Conservation (phyloP, 2,113 vertebrate genomes). For the Sinocyclocheilus maitianheensis region DNA sequence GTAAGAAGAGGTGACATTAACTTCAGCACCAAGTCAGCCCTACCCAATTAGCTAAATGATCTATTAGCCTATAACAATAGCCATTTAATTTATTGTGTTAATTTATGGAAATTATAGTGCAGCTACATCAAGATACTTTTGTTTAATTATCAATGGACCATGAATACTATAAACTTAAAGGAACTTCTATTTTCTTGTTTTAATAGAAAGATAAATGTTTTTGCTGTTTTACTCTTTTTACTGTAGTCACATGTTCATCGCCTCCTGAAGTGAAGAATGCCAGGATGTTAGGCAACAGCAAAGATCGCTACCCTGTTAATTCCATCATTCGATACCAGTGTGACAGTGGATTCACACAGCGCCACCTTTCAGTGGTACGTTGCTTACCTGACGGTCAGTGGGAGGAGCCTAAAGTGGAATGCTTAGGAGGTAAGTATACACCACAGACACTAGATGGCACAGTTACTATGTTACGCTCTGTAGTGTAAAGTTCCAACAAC, state of each 20-base stretch:
- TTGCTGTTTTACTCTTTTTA: slow-evolving; percentile 16
- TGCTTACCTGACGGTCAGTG: slow-evolving; percentile 89
- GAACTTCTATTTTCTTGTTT: not conserved
- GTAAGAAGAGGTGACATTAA: slow-evolving; percentile 68
- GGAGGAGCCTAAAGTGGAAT: slow-evolving; percentile 91
- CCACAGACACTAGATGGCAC: not conserved
- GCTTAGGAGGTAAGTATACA: slow-evolving; percentile 80
- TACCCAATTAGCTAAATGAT: not conserved
- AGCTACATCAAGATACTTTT: not conserved
- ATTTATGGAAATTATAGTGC: not conserved
- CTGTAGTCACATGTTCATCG: slow-evolving; percentile 81
- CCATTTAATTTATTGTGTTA: not conserved
- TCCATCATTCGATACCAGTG: slow-evolving; percentile 92
- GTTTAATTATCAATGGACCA: not conserved
- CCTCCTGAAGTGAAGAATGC: slow-evolving; percentile 85
- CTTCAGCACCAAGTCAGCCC: not conserved
- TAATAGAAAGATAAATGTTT: not conserved
- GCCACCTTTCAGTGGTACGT: slow-evolving; percentile 87
- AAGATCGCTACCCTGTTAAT: slow-evolving; percentile 83
- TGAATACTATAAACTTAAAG: not conserved
- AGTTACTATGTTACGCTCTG: not conserved
- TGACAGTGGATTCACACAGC: slow-evolving; percentile 82
- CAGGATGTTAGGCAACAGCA: slow-evolving; percentile 80
- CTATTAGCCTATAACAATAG: not conserved
- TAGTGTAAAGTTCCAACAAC: slow-evolving; percentile 38